A percentile compares a stretch with the other conserved stretches of the same genome.
Evolutionary conservation across 92 coral and sea anemone genomes (phyloP).

Genomic region (Umimayanthus kanabou): DNA sequence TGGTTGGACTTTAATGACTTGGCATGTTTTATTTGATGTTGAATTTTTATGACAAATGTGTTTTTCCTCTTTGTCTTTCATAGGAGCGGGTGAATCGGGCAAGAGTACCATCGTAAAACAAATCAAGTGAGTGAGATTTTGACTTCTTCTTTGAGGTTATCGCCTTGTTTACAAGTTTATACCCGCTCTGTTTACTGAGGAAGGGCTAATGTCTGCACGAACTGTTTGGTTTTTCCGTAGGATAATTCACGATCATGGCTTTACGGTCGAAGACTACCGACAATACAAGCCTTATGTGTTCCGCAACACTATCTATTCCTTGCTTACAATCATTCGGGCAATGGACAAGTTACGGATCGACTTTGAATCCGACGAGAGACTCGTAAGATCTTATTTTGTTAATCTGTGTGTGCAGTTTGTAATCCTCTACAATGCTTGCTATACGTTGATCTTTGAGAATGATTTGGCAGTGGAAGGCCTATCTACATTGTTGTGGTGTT

Average conservation of each 20-base stretch:
- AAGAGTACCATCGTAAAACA: constrained; percentile 99
- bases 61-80: constrained; percentile 37
- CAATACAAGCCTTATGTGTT: constrained; percentile 94
- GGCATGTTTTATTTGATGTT: constrained; percentile 39
- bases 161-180: constrained; percentile 74
- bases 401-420: constrained; percentile 41
- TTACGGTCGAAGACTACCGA: constrained; percentile 92
- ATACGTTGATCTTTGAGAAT: constrained; percentile 43
- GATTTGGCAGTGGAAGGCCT: constrained; percentile 22
- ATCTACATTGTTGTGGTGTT: constrained; percentile 12
- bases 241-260: constrained; percentile 99
- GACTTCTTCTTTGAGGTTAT: constrained; percentile 62
- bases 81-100: constrained; percentile 99
- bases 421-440: constrained; percentile 35
- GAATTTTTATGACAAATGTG: constrained; percentile 35
- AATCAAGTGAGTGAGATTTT: constrained; percentile 85
- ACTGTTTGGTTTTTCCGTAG: constrained; percentile 77
- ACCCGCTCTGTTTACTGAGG: constrained; percentile 73
- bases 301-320: constrained; percentile 92
- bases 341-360: constrained; percentile 99
- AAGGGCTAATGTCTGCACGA: constrained; percentile 72
- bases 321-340: constrained; percentile 93
- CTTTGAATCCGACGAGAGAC: constrained; percentile 95
- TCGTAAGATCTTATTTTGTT: constrained; percentile 70
- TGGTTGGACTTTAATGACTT: constrained; percentile 43